Evolutionary conservation across 1,140 invertebrate genomes (phyloP).

Genomic region (Lasioglossum albipes): DNA sequence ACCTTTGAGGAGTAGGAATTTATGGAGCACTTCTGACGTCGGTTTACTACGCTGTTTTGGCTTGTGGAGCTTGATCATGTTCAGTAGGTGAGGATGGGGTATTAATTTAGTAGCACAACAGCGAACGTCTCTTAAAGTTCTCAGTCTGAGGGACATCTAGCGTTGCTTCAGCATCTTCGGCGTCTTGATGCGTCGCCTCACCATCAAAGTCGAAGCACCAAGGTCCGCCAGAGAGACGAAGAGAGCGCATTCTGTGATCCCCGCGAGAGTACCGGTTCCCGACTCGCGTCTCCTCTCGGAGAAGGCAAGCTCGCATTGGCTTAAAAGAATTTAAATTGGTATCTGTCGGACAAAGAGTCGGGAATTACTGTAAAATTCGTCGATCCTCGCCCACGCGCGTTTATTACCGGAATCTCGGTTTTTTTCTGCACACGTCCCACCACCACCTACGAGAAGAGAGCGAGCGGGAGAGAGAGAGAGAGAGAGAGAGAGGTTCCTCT

Average conservation of each 20-base stretch:
- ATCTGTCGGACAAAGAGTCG: conserved; percentile 68
- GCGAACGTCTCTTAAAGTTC: no score
- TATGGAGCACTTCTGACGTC: no score
- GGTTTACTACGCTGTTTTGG: no score
- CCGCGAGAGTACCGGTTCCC: conserved; percentile 6
- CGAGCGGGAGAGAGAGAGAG: neutral
- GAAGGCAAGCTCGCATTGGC: conserved; percentile 52
- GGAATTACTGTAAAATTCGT: conserved; percentile 75
- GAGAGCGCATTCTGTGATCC: neutral
- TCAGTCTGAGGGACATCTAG: no score
- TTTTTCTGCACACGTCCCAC: conserved; percentile 42
- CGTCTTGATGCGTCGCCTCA: no score
- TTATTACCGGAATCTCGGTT: conserved; percentile 66
- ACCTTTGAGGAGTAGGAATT: no score
- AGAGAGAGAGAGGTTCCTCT: neutral
- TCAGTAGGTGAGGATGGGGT: no score
- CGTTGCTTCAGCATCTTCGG: no score
- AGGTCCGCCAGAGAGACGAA: no score
- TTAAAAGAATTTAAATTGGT: conserved; percentile 76
- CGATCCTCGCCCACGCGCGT: conserved; percentile 74
- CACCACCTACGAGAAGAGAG: conserved; percentile 18
- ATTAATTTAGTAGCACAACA: no score
- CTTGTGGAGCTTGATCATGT: no score
- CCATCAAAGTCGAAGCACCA: no score
- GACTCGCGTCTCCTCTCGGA: conserved; percentile 19